phyloP scores from a whole-genome alignment of 2,888 invertebrate genomes.

The Leptinotarsa rubiginosa region DNA sequence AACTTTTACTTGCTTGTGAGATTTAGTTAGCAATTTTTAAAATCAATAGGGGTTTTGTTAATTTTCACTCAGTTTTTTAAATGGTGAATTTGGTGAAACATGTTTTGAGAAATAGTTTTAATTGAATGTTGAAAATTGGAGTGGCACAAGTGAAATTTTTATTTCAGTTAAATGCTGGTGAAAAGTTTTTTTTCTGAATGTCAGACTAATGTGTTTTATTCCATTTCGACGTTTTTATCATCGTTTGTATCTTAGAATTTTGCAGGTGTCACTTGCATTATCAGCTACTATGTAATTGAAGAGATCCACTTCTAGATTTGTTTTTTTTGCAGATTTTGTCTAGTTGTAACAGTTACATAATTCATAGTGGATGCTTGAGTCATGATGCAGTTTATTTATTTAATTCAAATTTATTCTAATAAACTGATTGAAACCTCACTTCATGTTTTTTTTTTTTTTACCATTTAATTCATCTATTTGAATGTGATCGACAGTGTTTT shows the following conservation, averaged over 20 bases:
- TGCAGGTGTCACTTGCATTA: background rate
- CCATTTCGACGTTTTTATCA: background rate
- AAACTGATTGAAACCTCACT: slow-evolving; percentile 57
- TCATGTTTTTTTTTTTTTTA: background rate
- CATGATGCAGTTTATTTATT: slow-evolving; percentile 66
- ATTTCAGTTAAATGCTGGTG: background rate
- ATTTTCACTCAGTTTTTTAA: slow-evolving; percentile 13
- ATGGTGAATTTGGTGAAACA: slow-evolving; percentile 26
- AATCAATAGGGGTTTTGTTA: background rate
- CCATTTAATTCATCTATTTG: no score
- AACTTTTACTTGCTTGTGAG: slow-evolving; percentile 1
- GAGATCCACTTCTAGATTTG: slow-evolving; percentile 23
- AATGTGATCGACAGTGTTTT: no score
- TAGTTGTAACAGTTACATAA: slow-evolving; percentile 53
- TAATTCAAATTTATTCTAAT: slow-evolving; percentile 65
- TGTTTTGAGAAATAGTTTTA: slow-evolving; percentile 18
- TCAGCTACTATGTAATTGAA: background rate
- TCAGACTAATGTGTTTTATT: background rate
- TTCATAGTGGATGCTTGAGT: slow-evolving; percentile 63
- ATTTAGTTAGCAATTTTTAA: background rate
- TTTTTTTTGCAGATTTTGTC: slow-evolving; percentile 22
- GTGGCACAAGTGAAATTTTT: slow-evolving; percentile 2
- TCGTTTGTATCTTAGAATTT: background rate
- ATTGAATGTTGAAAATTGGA: background rate
- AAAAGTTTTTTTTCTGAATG: background rate